Base-by-base conservation (phyloP, 1,140 invertebrate species). In the Potamilus streckersoni region DNA sequence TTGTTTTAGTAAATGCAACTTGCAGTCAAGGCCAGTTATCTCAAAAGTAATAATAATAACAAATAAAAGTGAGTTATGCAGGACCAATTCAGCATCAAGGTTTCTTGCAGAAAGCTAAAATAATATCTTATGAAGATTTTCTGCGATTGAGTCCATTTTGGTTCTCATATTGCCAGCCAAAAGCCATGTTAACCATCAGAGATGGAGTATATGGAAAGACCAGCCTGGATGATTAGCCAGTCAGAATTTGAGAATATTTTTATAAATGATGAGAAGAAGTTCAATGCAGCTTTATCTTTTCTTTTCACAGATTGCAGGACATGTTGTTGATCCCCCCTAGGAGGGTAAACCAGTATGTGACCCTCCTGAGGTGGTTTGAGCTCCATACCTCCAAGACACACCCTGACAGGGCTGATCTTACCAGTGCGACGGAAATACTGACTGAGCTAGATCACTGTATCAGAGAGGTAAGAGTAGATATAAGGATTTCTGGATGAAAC, bases 321-420 rank as follows among this genome's bases (percentile, higher is more conserved):
- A 71, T 89, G 63, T 67, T 88, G 27, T 61, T 89, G 23, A 61
- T 82, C 6, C 86, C 87, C 17, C 74, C 78, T 2, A 67, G 78
- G 17, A 64, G 87, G 16, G 86, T 88, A 14, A 76, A 79, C 13
- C 85, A 87, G 72, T 89, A 86, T 74, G 81, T 86, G 16, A 83
- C 80, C 2, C 75, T 89, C 31, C 67, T 89, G 71, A 84, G 78
- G 11, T 87, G 85, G 84, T 87, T 87, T 78, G 83, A 88, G 73
- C 63, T 80, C 14, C 83, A 87, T 69, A 87, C 86, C 5, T 85
- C 87, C 0, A 73, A 70, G 31, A 74, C 80, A 27, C 86, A 89
- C 64, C 82, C 83, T 59, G 87, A 89, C 63, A 77, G 85, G 57
- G 82, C 80, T 66, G 87, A 88, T 65, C 71, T 88, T 2, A 73